Evolutionary conservation across 2,888 invertebrate genomes (phyloP), one percentile per base, ranked within the genome.

Genomic region (Alsophila aescularia): DNA sequence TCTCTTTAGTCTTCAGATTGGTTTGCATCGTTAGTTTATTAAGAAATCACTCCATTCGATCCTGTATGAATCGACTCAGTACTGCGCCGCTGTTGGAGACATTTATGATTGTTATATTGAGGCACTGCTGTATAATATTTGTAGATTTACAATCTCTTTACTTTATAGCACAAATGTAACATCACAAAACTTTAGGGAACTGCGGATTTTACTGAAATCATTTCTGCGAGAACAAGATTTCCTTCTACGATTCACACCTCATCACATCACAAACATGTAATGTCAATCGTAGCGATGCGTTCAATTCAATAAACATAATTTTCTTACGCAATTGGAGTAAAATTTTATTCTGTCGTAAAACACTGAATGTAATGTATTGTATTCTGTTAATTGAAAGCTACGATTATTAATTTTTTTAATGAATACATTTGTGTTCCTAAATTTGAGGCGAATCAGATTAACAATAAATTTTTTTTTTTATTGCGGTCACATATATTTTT

Each of bases 1-100:
- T 99, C 92, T 97, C 97, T 95, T 97, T 96, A 72, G 96, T 96
- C 85, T 91, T 90, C 72, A 80, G 81, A 77, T 90, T 91, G 81
- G 90, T 91, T 90, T 91, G 91, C 91, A 91, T 91, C 86, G 83
- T 91, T 87, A 89, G 72, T 83, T 75, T 70, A 79, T 81, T 77
- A 68, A 67, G 75, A 77, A 72, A 83, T 87, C 81, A 90, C 85
- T 90, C 89, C 90, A 91, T 90, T 86, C 77, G 87, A 79, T 79
- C 84, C 79, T 74, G 63, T 76, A 77, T 84, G 87, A 90, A 82
- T 83, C 81, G 81, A 84, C 79, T 85, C 79, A 86, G 67, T 67
- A 83, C 73, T 81, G 73, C 79, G 75, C 76, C 76, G 78, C 72
- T 79, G 79, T 77, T 69, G 71, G 77, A 76, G 70, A 70, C 84